Conservation (phyloP, 2,113 vertebrate species). For the Calyptommatus sinebrachiatus region DNA sequence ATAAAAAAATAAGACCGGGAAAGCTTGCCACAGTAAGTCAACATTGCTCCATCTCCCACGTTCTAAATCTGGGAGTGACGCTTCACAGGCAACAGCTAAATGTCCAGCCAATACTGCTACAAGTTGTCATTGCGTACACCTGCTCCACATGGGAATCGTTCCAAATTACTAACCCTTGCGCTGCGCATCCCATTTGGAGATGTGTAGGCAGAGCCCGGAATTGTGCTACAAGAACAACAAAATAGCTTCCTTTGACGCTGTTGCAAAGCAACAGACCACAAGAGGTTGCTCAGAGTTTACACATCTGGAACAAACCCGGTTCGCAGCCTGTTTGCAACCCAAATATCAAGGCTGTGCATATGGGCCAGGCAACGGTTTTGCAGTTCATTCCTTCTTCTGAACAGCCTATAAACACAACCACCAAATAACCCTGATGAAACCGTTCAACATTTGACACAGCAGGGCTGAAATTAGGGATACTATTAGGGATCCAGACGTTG, state of each 20-base stretch:
- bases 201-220: not conserved
- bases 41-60: not conserved
- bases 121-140: not conserved
- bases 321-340: not conserved
- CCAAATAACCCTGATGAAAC: fast-evolving
- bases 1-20: not conserved
- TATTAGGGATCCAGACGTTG: too few species aligned
- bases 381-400: not conserved
- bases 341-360: not conserved
- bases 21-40: not conserved
- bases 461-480: not conserved
- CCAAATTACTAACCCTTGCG: not conserved
- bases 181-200: not conserved
- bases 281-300: not conserved
- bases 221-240: not conserved
- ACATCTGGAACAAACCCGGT: slow-evolving; percentile 18
- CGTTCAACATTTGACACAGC: not conserved
- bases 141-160: not conserved
- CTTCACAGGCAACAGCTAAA: not conserved
- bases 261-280: not conserved
- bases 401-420: slow-evolving; percentile 19
- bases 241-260: not conserved
- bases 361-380: not conserved
- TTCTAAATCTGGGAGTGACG: not conserved
- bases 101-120: not conserved